Evolutionary conservation across 2,888 invertebrate genomes (phyloP), one percentile per base, ranked within the genome.

Genomic region (Drosophila meridiana): DNA sequence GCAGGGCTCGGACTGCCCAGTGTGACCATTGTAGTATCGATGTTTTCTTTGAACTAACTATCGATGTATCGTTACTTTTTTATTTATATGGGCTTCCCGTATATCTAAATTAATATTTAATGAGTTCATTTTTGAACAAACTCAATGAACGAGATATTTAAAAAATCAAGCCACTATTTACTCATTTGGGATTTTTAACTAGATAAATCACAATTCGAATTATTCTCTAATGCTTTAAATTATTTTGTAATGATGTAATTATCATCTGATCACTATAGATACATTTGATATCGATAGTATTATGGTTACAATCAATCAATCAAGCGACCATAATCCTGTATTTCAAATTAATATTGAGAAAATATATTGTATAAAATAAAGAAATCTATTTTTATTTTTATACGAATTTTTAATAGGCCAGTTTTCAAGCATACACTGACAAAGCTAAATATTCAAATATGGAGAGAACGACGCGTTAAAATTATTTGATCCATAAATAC

Each of bases 401-500:
- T 5, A 14, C 32, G 2, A n/a, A 36, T 30, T 36, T 75, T 76
- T 75, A 65, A 70, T 76, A 50, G 7, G 9, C 26, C 38, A 69
- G 32, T 40, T 50, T 32, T 28, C 11, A 14, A 38, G 28, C 62
- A 45, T 48, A 30, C n/a, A 43, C 20, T 30, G 43, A 14, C 42
- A 60, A 28, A 13, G 28, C 4, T 20, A 53, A 26, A 14, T 40
- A 36, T 30, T 11, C 3, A 32, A 48, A 9, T 13, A 26, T 32
- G 57, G 3, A 66, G 4, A 55, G 28, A 36, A 28, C 20, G 45
- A 28, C 13, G 9, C 20, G 20, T 5, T 30, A 20, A 8, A 13
- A 62, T 66, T 82, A 87, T 71, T 87, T 97, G 73, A 98, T 96
- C 78, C 97, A 98, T 68, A 99, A 94, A 93, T 98, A 98, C 97